Conservation (phyloP, 1,140 invertebrate genomes). For the Aphelinus atriplicis region DNA sequence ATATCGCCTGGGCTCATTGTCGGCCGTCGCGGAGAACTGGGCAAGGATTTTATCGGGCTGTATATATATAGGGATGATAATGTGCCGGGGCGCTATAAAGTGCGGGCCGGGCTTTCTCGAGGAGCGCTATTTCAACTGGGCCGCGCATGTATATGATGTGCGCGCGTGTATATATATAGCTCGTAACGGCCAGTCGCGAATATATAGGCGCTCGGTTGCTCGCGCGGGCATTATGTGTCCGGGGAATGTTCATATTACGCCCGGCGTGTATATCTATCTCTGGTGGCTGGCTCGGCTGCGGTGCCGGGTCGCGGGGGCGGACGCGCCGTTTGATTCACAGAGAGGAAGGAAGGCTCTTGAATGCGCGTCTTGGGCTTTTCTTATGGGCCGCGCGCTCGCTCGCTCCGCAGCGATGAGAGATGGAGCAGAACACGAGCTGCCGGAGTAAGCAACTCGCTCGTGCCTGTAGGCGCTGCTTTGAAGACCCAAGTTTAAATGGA, state of each 20-base stretch:
- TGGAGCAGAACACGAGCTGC: conserved; percentile 3
- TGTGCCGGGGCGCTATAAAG: conserved; percentile 30
- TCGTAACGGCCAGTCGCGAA: conserved; percentile 26
- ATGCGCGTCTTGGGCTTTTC: conserved; percentile 35
- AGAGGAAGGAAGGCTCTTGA: not conserved
- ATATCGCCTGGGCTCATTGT: conserved; percentile 24
- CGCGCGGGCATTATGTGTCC: conserved; percentile 23
- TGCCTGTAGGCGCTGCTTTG: conserved; percentile 42
- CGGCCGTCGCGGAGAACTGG: not conserved
- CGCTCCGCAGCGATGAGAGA: not conserved
- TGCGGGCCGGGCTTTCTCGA: not conserved
- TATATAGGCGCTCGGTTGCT: conserved; percentile 15
- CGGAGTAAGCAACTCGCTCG: conserved; percentile 16
- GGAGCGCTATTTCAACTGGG: not conserved
- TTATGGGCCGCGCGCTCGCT: not conserved
- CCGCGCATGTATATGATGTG: not conserved
- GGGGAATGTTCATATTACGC: conserved; percentile 36
- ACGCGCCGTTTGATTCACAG: conserved; percentile 33
- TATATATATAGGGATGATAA: conserved; percentile 28
- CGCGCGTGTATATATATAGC: not conserved
- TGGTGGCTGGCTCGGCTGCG: not conserved
- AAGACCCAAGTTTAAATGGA: conserved; percentile 42
- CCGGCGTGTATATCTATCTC: not conserved
- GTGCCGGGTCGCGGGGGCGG: not conserved
- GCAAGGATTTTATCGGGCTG: conserved; percentile 42